Evolutionary conservation across 1,140 invertebrate species (phyloP).

Genomic region (Plectrocnemia conspersa): DNA sequence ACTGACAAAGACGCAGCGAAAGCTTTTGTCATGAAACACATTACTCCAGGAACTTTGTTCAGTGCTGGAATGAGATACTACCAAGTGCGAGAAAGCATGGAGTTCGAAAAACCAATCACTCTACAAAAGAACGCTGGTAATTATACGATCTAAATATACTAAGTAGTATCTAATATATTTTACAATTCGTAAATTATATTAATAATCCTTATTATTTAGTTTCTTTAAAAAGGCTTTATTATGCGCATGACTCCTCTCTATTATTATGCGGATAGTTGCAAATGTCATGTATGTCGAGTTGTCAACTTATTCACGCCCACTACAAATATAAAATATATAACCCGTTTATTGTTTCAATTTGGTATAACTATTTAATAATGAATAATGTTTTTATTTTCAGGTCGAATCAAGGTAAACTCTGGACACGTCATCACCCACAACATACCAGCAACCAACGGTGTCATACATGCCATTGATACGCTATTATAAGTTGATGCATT

Average conservation of each 20-base stretch:
- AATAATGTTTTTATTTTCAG: constrained; percentile 50
- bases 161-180: constrained; percentile 1
- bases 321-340: no score
- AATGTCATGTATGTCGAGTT: no score
- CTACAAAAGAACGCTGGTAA: constrained; percentile 73
- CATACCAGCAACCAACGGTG: constrained; percentile 82
- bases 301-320: no score
- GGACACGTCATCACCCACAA: constrained; percentile 72
- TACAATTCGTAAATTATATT: constrained; percentile 7
- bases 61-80: constrained; percentile 81
- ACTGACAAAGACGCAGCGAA: constrained; percentile 61
- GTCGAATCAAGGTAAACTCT: constrained; percentile 76
- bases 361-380: no score
- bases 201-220: not conserved
- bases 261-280: no score
- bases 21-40: constrained; percentile 71
- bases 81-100: constrained; percentile 72
- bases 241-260: no score
- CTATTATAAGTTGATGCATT: constrained; percentile 53
- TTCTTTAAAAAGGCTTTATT: not conserved
- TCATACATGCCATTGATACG: constrained; percentile 79
- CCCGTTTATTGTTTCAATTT: no score
- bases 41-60: constrained; percentile 72
- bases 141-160: no score
- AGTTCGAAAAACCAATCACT: constrained; percentile 59